These are phyloP conservation scores for Cepphus grylle DNA, from an alignment of 2,113 vertebrate species.

Conservation along the genomic window DNA sequence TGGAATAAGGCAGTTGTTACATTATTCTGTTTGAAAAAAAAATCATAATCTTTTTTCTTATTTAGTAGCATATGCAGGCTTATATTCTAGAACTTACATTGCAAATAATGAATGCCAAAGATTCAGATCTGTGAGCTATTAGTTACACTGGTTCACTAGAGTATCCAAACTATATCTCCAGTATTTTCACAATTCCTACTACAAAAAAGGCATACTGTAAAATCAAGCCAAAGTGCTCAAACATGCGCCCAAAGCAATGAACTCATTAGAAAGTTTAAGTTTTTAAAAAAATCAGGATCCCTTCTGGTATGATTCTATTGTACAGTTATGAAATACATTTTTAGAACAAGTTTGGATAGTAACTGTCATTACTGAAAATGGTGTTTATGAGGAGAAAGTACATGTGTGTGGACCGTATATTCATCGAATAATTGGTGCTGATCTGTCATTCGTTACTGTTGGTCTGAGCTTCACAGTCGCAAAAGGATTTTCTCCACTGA, in stretches of 20 bases:
- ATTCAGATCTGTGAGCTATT: conserved; percentile 8
- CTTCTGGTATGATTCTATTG: not conserved
- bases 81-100: conserved; percentile 37
- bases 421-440: conserved; percentile 84
- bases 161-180: not conserved
- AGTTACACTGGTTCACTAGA: not conserved
- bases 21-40: not conserved
- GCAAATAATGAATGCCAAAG: not conserved
- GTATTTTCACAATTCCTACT: conserved; percentile 25
- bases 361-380: not conserved
- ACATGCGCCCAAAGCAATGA: conserved; percentile 43
- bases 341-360: not conserved
- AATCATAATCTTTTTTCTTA: not conserved
- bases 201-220: conserved; percentile 34
- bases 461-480: conserved; percentile 90
- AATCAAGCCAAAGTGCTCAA: conserved; percentile 43
- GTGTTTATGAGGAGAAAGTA: not conserved
- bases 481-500: conserved; percentile 94
- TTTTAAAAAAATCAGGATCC: conserved; percentile 4
- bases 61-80: not conserved
- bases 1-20: conserved; percentile 26
- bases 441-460: conserved; percentile 94
- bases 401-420: fast-evolving
- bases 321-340: conserved; percentile 35
- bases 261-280: not conserved